Conservation (phyloP, 1,140 invertebrate species). For the Chrysopa pallens region DNA sequence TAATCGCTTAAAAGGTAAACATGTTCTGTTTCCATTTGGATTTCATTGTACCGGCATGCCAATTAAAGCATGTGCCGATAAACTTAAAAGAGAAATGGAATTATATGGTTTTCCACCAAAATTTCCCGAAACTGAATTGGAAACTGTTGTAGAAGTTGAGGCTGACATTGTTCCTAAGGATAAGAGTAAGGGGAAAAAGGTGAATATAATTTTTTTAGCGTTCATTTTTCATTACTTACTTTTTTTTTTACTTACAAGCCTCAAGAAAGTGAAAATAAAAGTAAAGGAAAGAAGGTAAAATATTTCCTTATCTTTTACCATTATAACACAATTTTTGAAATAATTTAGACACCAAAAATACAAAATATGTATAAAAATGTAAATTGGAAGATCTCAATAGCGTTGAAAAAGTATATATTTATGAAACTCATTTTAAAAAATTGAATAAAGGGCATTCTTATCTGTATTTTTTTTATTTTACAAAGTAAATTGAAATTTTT, state of each 20-base stretch:
- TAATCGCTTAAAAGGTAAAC: constrained; percentile 78
- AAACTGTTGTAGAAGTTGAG: constrained; percentile 25
- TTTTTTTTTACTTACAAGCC: neutral
- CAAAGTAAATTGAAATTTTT: no score
- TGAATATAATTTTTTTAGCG: constrained; percentile 15
- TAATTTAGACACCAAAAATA: no score
- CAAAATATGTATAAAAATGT: no score
- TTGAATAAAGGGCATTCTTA: no score
- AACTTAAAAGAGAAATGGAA: constrained; percentile 86
- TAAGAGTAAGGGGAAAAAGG: constrained; percentile 96
- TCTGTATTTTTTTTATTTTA: no score
- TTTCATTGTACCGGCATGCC: constrained; percentile 98
- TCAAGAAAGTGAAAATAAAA: no score
- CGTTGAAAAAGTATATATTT: no score
- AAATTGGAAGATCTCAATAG: no score
- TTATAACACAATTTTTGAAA: no score
- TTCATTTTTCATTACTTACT: neutral
- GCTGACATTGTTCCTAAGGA: constrained; percentile 60
- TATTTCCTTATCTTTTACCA: no score
- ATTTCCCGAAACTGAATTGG: constrained; percentile 51
- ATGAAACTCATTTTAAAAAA: no score
- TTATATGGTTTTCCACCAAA: constrained; percentile 82
- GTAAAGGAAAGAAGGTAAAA: no score
- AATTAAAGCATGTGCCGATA: constrained; percentile 95
- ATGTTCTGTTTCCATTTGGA: constrained; percentile 91